These are phyloP conservation scores for Silurus aristotelis DNA, from an alignment of 2,797 vertebrate genomes.

Conservation along the genomic window DNA sequence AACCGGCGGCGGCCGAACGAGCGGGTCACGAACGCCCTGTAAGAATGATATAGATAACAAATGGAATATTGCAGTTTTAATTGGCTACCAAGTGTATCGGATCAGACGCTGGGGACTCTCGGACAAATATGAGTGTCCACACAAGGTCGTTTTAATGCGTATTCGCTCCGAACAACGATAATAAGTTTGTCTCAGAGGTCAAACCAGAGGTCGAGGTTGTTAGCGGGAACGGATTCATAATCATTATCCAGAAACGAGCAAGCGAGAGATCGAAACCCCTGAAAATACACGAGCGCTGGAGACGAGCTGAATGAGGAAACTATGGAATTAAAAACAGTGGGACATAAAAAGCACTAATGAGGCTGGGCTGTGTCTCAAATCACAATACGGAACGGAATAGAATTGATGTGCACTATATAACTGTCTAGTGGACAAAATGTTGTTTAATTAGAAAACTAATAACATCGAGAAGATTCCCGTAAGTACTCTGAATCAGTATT, in stretches of 20 bases:
- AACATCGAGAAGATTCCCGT: background rate
- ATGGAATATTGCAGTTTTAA: constrained; percentile 7
- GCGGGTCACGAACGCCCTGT: background rate
- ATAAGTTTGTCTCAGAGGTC: constrained; percentile 1
- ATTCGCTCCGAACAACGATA: background rate
- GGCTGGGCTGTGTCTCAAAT: background rate
- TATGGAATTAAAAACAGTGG: no score
- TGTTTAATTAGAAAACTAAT: background rate
- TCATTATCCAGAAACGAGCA: background rate
- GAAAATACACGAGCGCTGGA: background rate
- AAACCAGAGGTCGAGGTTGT: background rate
- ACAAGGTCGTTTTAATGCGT: background rate
- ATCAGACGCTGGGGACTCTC: no score
- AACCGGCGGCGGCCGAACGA: background rate
- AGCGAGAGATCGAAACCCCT: background rate
- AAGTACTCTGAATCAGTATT: background rate
- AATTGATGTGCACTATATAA: background rate
- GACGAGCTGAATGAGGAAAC: background rate
- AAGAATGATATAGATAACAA: background rate
- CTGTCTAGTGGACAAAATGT: background rate
- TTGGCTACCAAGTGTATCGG: background rate
- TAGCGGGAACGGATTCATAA: background rate
- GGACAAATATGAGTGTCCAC: no score
- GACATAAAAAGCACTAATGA: background rate
- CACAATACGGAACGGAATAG: background rate